phyloP scores from a whole-genome alignment of 1,140 invertebrate species.

The Drosophila sucinea region DNA sequence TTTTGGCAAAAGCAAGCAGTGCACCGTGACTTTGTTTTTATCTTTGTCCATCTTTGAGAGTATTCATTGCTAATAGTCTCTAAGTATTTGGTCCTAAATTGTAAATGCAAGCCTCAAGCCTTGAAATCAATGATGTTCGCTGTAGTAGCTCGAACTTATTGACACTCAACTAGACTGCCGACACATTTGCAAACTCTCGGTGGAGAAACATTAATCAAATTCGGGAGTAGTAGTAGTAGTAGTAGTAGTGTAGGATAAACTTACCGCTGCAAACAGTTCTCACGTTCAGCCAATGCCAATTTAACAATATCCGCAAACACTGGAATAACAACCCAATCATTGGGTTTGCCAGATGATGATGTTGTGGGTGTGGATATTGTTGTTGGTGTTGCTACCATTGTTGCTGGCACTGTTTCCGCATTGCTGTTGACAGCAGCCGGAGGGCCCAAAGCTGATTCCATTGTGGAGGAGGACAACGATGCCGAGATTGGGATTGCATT shows the following conservation, averaged over 20 bases:
- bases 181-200: background rate
- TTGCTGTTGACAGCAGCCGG: constrained; percentile 37
- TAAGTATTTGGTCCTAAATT: no score
- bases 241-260: no score
- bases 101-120: no score
- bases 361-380: constrained; percentile 14
- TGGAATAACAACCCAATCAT: constrained; percentile 83
- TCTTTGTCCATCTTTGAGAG: no score
- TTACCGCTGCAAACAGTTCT: constrained; percentile 79
- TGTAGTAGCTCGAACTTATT: no score
- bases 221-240: background rate
- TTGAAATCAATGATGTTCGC: no score
- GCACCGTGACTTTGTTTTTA: no score
- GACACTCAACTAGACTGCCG: no score
- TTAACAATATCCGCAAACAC: constrained; percentile 83
- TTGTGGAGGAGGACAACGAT: constrained; percentile 24
- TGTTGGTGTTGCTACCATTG: constrained; percentile 27
- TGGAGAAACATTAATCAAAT: constrained; percentile 36
- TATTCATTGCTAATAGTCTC: no score
- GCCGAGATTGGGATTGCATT: constrained; percentile 31
- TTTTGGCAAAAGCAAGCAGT: no score
- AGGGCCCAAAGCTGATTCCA: constrained; percentile 31
- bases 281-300: constrained; percentile 77
- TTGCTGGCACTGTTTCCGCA: constrained; percentile 30
- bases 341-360: constrained; percentile 54